Percentiles rank a stretch among this genome's conserved stretches.
Evolutionary conservation across 2,113 vertebrate genomes (phyloP).

Genomic region (Ophiodon elongatus): DNA sequence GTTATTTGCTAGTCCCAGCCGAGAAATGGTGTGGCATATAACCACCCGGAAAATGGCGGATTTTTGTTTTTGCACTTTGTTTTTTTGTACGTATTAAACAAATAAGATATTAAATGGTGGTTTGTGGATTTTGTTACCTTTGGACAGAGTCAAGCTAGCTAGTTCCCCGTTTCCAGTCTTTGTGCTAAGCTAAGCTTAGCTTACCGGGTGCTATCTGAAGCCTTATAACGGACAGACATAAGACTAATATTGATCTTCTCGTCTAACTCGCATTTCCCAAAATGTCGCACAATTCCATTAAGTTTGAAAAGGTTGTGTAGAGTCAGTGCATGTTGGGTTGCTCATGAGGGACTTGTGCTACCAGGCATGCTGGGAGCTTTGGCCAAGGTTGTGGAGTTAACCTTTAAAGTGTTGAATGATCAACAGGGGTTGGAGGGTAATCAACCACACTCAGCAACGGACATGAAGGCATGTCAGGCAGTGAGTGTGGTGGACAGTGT

Average conservation of each 20-base stretch:
- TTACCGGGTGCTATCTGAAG: neutral
- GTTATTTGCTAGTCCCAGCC: neutral
- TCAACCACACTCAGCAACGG: constrained; percentile 37
- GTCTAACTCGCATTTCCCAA: neutral
- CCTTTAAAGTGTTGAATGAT: constrained; percentile 65
- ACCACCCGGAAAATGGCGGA: neutral
- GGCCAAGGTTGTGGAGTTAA: constrained; percentile 35
- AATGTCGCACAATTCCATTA: neutral
- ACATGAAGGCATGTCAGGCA: constrained; percentile 39
- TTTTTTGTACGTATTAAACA: neutral
- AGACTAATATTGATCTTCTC: neutral
- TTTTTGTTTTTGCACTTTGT: neutral
- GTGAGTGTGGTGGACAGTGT: constrained; percentile 22
- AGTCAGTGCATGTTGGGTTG: neutral
- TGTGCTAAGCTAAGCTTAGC: neutral
- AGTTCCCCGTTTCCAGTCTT: neutral
- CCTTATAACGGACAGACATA: neutral
- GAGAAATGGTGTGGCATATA: neutral
- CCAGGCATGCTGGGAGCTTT: constrained; percentile 21
- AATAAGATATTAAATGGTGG: neutral
- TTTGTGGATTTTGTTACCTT: neutral
- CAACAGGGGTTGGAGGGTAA: constrained; percentile 51
- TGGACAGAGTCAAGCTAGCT: neutral
- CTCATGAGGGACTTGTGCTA: constrained; percentile 16
- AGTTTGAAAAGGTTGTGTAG: constrained; percentile 8